A percentile compares a stretch with the other conserved stretches of the same genome.
Evolutionary conservation across 2,113 vertebrate genomes (phyloP).

Genomic region (Cnemophilus loriae): DNA sequence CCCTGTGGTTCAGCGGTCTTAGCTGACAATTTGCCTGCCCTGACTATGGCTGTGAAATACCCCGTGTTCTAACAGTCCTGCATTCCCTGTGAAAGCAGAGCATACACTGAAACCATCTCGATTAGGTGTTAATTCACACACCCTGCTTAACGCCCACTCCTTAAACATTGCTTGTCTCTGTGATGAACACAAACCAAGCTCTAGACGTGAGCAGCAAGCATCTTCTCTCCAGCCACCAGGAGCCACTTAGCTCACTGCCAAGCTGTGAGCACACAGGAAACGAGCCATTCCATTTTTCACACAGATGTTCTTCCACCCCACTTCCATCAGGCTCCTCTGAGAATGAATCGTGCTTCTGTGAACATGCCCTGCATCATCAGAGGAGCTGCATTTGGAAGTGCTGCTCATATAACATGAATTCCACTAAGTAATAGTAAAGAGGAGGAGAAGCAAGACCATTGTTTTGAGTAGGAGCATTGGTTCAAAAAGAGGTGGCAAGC

Average conservation of each 20-base stretch:
- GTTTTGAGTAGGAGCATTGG: background rate
- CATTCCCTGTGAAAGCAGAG: background rate
- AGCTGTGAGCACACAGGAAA: background rate
- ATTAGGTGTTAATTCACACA: background rate
- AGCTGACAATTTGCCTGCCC: background rate
- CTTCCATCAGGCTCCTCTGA: background rate
- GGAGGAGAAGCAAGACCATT: background rate
- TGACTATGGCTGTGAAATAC: background rate
- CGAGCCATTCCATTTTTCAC: background rate
- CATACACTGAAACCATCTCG: rapidly evolving
- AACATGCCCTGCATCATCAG: background rate
- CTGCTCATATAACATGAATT: background rate
- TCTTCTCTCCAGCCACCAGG: background rate
- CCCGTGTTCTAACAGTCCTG: background rate
- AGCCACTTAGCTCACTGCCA: background rate
- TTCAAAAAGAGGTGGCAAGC: background rate
- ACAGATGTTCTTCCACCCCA: background rate
- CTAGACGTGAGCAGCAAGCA: background rate
- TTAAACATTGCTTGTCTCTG: background rate
- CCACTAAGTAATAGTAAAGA: background rate
- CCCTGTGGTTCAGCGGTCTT: background rate
- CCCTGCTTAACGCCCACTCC: background rate
- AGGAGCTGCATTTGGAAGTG: background rate
- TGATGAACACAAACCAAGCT: background rate
- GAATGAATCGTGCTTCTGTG: background rate